phyloP scores from a whole-genome alignment of 1,140 invertebrate species.

The Brachionus rotundiformis region DNA sequence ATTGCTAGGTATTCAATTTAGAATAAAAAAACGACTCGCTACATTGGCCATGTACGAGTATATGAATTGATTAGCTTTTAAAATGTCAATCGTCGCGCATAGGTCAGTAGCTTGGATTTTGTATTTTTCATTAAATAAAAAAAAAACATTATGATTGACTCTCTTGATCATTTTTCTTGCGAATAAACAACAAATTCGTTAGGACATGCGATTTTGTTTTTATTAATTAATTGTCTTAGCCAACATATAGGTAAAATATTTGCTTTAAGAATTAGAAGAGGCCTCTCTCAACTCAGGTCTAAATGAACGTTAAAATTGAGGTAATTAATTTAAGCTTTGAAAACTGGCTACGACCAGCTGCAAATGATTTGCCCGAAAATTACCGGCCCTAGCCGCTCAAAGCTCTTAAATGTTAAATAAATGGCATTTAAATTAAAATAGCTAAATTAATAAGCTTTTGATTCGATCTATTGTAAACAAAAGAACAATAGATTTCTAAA shows the following conservation, averaged over 20 bases:
- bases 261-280: not conserved
- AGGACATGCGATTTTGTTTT: not conserved
- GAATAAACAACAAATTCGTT: not conserved
- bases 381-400: not conserved
- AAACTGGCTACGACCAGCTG: not conserved
- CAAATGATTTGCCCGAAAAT: not conserved
- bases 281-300: too few species aligned
- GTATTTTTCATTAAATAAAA: not conserved
- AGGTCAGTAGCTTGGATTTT: conserved; percentile 23
- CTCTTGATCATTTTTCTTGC: not conserved
- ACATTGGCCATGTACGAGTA: conserved; percentile 3
- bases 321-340: not conserved
- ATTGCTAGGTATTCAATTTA: conserved; percentile 9
- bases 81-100: not conserved
- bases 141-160: conserved; percentile 33
- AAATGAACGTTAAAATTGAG: too few species aligned
- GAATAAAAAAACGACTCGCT: not conserved
- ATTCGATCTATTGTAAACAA: not conserved
- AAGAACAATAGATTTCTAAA: not conserved
- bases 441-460: not conserved
- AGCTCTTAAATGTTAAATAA: not conserved
- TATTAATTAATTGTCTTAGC: conserved; percentile 2
- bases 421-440: not conserved
- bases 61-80: conserved; percentile 6
- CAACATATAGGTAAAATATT: not conserved